Conservation (phyloP, 2,113 vertebrate species). For the Ploceus nigricollis region DNA sequence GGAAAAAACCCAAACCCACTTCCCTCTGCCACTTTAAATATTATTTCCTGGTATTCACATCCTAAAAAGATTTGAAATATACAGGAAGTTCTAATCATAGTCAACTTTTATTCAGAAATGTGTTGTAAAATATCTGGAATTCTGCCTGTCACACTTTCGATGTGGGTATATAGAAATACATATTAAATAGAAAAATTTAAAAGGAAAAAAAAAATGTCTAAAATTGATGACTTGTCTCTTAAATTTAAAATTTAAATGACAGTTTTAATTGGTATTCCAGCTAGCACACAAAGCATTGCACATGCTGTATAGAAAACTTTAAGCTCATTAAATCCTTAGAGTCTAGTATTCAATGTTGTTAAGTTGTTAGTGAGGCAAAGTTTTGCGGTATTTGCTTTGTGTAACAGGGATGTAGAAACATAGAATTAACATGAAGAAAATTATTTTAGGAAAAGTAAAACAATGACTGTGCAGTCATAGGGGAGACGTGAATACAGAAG, state of each 20-base stretch:
- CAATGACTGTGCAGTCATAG: accelerated
- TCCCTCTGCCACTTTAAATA: background rate
- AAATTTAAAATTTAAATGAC: background rate
- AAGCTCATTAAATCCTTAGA: background rate
- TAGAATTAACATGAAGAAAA: background rate
- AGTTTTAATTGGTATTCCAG: background rate
- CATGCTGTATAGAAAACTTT: background rate
- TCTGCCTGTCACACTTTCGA: background rate
- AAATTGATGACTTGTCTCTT: background rate
- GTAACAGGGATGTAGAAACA: background rate
- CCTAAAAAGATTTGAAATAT: background rate
- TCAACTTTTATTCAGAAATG: background rate
- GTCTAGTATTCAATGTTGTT: background rate
- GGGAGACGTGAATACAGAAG: background rate
- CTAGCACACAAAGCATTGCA: background rate
- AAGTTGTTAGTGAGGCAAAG: background rate
- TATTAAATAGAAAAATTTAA: background rate
- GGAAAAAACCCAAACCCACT: accelerated
- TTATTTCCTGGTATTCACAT: background rate
- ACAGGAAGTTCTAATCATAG: background rate
- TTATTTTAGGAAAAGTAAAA: background rate
- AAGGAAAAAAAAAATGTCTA: background rate
- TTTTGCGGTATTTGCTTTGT: background rate
- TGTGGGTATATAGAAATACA: too few relatives aligned
- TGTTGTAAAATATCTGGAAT: background rate